phyloP scores from a whole-genome alignment of 2,797 vertebrate species.

The Apogon talboti region DNA sequence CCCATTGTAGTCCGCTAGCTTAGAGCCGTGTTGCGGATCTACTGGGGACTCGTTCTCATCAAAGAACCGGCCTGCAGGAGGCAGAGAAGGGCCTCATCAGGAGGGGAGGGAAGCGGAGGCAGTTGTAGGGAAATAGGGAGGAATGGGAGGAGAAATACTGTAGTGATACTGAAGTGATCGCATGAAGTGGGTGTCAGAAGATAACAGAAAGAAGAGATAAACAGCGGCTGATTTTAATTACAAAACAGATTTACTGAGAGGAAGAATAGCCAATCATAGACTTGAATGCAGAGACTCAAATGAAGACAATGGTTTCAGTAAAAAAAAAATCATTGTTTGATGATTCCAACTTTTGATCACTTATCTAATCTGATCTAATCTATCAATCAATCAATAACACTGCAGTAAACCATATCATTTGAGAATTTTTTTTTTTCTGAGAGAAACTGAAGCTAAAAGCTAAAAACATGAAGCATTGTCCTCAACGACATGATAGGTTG shows the following conservation, averaged over 20 bases:
- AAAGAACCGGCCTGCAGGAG: slow-evolving; percentile 99
- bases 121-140: slow-evolving; percentile 56
- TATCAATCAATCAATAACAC: slow-evolving; percentile 17
- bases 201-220: slow-evolving; percentile 28
- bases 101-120: slow-evolving; percentile 77
- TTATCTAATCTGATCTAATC: not conserved
- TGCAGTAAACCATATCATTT: slow-evolving; percentile 9
- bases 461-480: not conserved
- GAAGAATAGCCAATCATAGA: slow-evolving; percentile 17
- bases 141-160: slow-evolving; percentile 43
- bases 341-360: slow-evolving; percentile 21
- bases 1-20: slow-evolving; percentile 99
- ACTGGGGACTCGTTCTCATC: slow-evolving; percentile 99
- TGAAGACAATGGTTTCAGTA: slow-evolving; percentile 30
- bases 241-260: slow-evolving; percentile 20
- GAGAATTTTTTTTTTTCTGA: slow-evolving; percentile 16
- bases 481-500: not conserved
- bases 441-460: slow-evolving; percentile 1
- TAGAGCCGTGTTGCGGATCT: slow-evolving; percentile 99
- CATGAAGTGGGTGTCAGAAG: slow-evolving; percentile 34
- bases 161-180: slow-evolving; percentile 18
- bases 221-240: slow-evolving; percentile 17
- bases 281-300: slow-evolving; percentile 18
- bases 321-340: not conserved
- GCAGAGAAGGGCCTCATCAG: slow-evolving; percentile 89